Evolutionary conservation across 2,113 vertebrate genomes (phyloP), one percentile per base, ranked within the genome.

Genomic region (Notothenia coriiceps): DNA sequence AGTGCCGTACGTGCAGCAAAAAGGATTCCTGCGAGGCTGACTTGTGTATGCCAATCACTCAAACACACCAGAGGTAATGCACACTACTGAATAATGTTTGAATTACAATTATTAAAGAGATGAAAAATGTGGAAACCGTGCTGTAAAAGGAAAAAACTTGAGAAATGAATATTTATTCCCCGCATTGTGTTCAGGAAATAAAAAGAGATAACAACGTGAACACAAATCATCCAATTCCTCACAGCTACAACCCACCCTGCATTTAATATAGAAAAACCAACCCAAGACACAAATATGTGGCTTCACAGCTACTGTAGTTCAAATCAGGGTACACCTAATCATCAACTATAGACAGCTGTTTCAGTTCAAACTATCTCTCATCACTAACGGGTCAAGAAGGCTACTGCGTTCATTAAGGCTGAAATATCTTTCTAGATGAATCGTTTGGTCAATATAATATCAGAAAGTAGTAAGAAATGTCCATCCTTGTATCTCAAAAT

Each of bases 11-110:
- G 56, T 59, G 62, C 10, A 40, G 17, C 59, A 50, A n/a, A 70
- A 57, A 86, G 3, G 29, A 33, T 12, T 56, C 52, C 11, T 68
- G 66, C 65, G 73, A 40, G 7, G 35, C 35, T 40, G 35, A 40
- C 35, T 40, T 40, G 35, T 40, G 35, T 40, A 59, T 6, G 67
- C 35, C 20, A 63, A 1, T 67, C 60, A 40, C 35, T 40, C 35
- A 40, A 74, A 55, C 46, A 68, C 44, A 65, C 2, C 1, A 46
- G 15, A 69, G n/a, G 51, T 40, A 55, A 52, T 15, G 4, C 57
- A 63, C 12, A 13, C 10, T 1, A 29, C 15, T 29, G 33, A 60
- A 20, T 15, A 12, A 13, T 8, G 51, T 59, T 17, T 46, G 6
- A 55, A 49, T 47, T 22, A 62, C 14, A 46, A 62, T n/a, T n/a